These are phyloP conservation scores for Ceryle rudis DNA, from an alignment of 2,797 vertebrate genomes.

Conservation along the genomic window DNA sequence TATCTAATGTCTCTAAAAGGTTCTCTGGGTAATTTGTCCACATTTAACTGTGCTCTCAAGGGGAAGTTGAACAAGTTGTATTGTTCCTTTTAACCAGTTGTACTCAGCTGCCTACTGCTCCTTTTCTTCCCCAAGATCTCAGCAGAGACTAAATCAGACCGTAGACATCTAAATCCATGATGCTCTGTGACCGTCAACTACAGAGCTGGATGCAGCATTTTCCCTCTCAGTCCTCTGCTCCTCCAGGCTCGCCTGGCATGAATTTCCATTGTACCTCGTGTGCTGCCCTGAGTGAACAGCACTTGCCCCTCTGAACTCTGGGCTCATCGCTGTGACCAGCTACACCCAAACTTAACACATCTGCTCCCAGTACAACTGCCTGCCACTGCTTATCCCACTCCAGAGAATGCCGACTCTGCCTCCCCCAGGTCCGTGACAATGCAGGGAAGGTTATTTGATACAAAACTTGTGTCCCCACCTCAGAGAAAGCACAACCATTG, in stretches of 20 bases:
- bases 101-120: not conserved
- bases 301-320: not conserved
- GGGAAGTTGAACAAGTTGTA: not conserved
- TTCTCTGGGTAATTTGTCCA: not conserved
- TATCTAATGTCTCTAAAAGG: not conserved
- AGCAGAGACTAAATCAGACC: not conserved
- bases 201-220: not conserved
- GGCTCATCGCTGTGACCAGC: not conserved
- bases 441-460: not conserved
- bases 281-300: not conserved
- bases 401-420: not conserved
- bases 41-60: not conserved
- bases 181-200: not conserved
- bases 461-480: not conserved
- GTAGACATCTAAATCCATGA: not conserved
- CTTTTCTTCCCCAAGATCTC: not conserved
- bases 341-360: not conserved
- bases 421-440: accelerated
- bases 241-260: not conserved
- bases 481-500: not conserved
- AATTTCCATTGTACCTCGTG: not conserved
- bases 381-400: not conserved
- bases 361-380: not conserved
- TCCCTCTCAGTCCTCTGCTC: not conserved
- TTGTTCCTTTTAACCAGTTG: not conserved